Percentiles rank a stretch among this genome's conserved stretches.
Conservation (phyloP, 2,113 vertebrate genomes). For the Sinocyclocheilus maitianheensis region DNA sequence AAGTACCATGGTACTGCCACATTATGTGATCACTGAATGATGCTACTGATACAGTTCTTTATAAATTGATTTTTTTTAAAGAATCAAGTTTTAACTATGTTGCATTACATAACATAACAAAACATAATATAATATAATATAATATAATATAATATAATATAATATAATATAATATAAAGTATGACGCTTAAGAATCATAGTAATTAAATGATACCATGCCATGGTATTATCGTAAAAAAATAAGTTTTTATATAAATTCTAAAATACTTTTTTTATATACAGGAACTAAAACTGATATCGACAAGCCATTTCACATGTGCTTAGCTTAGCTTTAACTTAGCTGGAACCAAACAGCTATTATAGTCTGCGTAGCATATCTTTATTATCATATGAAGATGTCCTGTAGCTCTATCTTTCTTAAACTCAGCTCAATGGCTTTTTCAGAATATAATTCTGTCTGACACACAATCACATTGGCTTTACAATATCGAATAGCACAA, state of each 20-base stretch:
- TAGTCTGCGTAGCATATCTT: not conserved
- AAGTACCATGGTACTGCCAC: not conserved
- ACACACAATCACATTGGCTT: constrained; percentile 8
- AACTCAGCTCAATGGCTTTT: constrained; percentile 31
- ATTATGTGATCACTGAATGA: not conserved
- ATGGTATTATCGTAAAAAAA: no score
- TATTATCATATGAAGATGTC: not conserved
- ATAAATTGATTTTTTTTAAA: not conserved
- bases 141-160: no score
- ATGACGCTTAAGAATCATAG: no score
- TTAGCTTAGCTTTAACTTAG: not conserved
- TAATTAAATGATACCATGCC: no score
- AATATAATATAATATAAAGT: no score
- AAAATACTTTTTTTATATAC: no score
- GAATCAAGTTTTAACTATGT: not conserved
- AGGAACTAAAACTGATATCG: not conserved
- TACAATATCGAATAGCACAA: constrained; percentile 24
- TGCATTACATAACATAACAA: no score
- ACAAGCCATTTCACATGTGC: not conserved
- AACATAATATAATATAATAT: no score
- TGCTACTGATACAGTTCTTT: not conserved
- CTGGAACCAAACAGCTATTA: not conserved
- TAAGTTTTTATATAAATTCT: no score
- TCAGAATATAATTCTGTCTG: not conserved
- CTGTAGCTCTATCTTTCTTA: not conserved